Evolutionary conservation across 2,888 invertebrate species (phyloP).

Genomic region (Norana najaformis): DNA sequence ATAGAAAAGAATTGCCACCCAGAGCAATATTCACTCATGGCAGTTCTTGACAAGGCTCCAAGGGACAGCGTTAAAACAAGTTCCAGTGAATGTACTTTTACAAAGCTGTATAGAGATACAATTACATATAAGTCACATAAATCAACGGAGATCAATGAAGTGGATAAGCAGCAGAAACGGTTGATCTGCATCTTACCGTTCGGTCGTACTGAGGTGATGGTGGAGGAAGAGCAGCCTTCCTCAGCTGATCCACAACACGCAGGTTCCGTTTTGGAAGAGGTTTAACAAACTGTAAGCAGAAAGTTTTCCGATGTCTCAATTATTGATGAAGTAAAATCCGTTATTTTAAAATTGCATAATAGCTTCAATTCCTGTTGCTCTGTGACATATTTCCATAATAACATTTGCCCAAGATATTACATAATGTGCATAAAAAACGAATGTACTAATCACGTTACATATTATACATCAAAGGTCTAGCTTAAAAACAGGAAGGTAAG

Average conservation of each 20-base stretch:
- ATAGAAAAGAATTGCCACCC: not conserved
- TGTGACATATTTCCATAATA: not conserved
- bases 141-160: not conserved
- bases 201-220: not conserved
- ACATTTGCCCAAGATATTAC: not conserved
- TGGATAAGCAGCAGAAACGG: not conserved
- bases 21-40: not conserved
- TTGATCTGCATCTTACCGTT: not conserved
- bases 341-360: not conserved
- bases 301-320: not conserved
- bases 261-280: constrained; percentile 15
- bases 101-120: too few relatives aligned
- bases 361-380: not conserved
- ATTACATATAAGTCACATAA: not conserved
- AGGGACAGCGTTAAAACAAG: not conserved
- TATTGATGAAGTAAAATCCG: not conserved
- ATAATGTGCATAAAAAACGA: not conserved
- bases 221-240: not conserved
- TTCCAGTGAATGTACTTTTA: not conserved
- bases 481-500: not conserved
- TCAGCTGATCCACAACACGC: not conserved
- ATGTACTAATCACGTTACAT: not conserved
- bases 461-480: not conserved
- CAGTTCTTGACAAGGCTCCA: not conserved
- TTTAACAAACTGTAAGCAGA: not conserved